These are phyloP conservation scores for Anagyrus pseudococci DNA, from an alignment of 2,888 invertebrate genomes.

Conservation along the genomic window DNA sequence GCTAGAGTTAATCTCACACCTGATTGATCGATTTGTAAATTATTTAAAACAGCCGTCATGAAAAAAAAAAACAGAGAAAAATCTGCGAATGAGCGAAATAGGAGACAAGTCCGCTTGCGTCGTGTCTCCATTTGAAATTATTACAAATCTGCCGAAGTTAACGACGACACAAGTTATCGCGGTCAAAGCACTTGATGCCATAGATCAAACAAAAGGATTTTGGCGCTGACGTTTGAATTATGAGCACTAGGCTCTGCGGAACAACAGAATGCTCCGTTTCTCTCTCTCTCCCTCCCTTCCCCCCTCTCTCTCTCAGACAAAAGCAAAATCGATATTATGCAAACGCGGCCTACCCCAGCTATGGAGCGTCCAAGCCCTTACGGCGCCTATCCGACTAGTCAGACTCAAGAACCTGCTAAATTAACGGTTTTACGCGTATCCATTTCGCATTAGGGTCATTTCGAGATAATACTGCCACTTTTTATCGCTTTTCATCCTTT, in stretches of 20 bases:
- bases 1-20: too few species aligned
- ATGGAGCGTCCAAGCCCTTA: too few species aligned
- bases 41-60: too few species aligned
- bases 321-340: slow-evolving; percentile 27
- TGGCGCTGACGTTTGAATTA: slow-evolving; percentile 29
- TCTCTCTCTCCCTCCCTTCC: background rate
- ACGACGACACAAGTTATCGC: background rate
- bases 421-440: slow-evolving; percentile 1
- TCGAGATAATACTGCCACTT: too few species aligned
- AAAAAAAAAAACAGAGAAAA: too few species aligned
- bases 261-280: slow-evolving; percentile 11
- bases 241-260: slow-evolving; percentile 3
- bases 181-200: slow-evolving; percentile 15
- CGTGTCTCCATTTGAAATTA: too few species aligned
- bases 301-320: background rate
- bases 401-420: background rate
- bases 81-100: too few species aligned
- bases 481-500: too few species aligned
- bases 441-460: background rate
- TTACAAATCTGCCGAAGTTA: background rate
- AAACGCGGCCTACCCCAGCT: background rate
- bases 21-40: too few species aligned
- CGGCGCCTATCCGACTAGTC: too few species aligned
- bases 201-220: slow-evolving; percentile 19
- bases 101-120: too few species aligned